Base-by-base conservation (phyloP, 2,888 invertebrate species). In the Tolmerus cingulatus region DNA sequence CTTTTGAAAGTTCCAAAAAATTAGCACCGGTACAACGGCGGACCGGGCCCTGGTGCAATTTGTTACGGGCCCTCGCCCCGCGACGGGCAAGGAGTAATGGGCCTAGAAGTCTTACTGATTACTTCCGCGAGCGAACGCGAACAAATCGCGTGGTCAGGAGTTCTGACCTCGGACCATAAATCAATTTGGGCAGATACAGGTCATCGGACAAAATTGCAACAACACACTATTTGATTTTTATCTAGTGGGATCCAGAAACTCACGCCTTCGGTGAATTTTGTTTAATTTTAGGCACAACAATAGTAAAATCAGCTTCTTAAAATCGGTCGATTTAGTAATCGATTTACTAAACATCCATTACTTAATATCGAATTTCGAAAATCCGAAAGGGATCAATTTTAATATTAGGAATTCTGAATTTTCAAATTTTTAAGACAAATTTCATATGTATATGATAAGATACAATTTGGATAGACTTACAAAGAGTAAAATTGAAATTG, bases 1-100 rank as follows among this genome's bases (percentile, higher is more conserved):
- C 82, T 82, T 82, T 82, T 27, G 8, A 66, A 82, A 82, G 51
- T 82, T 82, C 82, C 82, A 51, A 82, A 82, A 82, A 82, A 82
- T 66, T 57, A 57, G n/a, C 34, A 34, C 16, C 34, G 14, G n/a
- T 55, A 55, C 37, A 82, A 82, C 23, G 27, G 37, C 37, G 81
- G 30, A 55, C 55, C 40, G 14, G 30, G 40, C 66, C 27, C 27
- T 51, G 3, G 46, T 79, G 79, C 79, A 79, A 79, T 66, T 66
- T 66, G 66, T 66, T 66, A 66, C 23, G 1, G 9, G 19, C 57
- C 19, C 78, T 27, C 27, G n/a, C n/a, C 19, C 82, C 57, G 23
- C 8, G 37, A 51, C 55, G 66, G 55, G 30, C 34, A 14, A 66
- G 57, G 37, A 55, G 55, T 55, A 55, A 81, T 55, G 82, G 30